Conservation (phyloP, 1,140 invertebrate genomes). For the Monochamus saltuarius region DNA sequence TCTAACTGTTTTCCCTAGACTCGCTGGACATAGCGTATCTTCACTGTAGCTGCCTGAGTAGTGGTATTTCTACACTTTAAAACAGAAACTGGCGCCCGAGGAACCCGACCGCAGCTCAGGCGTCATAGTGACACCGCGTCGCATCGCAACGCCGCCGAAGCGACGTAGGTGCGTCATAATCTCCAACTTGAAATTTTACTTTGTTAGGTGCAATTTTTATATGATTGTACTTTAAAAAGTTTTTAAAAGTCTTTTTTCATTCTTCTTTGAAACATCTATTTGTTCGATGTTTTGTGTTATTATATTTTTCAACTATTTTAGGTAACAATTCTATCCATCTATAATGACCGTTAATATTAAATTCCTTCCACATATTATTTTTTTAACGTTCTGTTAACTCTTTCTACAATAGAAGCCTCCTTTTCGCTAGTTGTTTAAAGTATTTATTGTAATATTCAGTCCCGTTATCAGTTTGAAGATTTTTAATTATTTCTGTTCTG, state of each 20-base stretch:
- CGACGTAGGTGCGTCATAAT: no score
- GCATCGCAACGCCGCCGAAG: no score
- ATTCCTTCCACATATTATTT: slow-evolving; percentile 41
- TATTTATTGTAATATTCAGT: slow-evolving; percentile 39
- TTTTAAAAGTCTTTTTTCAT: slow-evolving; percentile 17
- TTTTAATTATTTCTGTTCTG: slow-evolving; percentile 26
- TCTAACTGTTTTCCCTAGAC: no score
- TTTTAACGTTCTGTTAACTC: slow-evolving; percentile 45
- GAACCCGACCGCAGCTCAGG: no score
- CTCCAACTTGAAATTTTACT: no score
- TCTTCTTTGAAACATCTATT: slow-evolving; percentile 18
- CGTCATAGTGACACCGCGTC: no score
- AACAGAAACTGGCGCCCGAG: no score
- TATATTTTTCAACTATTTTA: slow-evolving; percentile 22
- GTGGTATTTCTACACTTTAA: no score
- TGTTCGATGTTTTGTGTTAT: slow-evolving; percentile 31
- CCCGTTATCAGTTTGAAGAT: slow-evolving; percentile 43
- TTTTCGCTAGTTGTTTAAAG: slow-evolving; percentile 19
- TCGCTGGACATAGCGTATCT: no score
- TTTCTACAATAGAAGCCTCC: slow-evolving; percentile 33
- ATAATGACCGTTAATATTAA: slow-evolving; percentile 44
- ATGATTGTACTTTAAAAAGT: slow-evolving; percentile 19
- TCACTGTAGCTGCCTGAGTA: no score
- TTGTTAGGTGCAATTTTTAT: slow-evolving; percentile 16
- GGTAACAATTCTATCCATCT: slow-evolving; percentile 45